These are phyloP conservation scores for Trileptium ribeirensis DNA, from an alignment of 2,888 invertebrate species.

Conservation along the genomic window DNA sequence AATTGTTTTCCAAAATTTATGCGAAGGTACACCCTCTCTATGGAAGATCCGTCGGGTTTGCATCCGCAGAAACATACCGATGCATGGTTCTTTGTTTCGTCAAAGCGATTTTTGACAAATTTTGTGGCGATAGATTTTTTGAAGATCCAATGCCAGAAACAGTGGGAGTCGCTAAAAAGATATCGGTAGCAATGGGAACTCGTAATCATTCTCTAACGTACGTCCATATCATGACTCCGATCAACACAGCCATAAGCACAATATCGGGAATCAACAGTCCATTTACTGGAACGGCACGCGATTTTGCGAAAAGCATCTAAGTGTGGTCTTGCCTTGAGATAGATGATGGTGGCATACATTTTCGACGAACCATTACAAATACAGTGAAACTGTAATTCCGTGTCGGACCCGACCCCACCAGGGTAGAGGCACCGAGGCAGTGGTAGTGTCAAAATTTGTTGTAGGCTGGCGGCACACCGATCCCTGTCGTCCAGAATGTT, in stretches of 20 bases:
- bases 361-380: slow-evolving; percentile 39
- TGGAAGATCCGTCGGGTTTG: slow-evolving; percentile 44
- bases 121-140: slow-evolving; percentile 3
- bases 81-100: slow-evolving; percentile 34
- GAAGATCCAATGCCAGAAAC: slow-evolving; percentile 37
- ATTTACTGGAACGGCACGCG: slow-evolving; percentile 38
- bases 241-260: neutral
- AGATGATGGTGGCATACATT: slow-evolving; percentile 37
- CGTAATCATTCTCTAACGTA: slow-evolving; percentile 31
- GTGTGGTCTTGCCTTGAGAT: slow-evolving; percentile 21
- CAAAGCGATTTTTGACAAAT: slow-evolving; percentile 39
- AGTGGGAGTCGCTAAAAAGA: slow-evolving; percentile 36
- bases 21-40: no score
- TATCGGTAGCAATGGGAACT: slow-evolving; percentile 23
- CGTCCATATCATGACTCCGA: slow-evolving; percentile 18
- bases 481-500: neutral
- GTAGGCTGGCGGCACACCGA: neutral
- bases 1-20: slow-evolving; percentile 20
- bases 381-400: slow-evolving; percentile 23
- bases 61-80: slow-evolving; percentile 34
- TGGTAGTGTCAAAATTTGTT: neutral
- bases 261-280: slow-evolving; percentile 35
- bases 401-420: neutral
- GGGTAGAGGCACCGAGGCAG: neutral
- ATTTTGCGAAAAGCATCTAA: slow-evolving; percentile 29